Base-by-base conservation (phyloP, 2,113 vertebrate genomes). In the Cyanoderma ruficeps region DNA sequence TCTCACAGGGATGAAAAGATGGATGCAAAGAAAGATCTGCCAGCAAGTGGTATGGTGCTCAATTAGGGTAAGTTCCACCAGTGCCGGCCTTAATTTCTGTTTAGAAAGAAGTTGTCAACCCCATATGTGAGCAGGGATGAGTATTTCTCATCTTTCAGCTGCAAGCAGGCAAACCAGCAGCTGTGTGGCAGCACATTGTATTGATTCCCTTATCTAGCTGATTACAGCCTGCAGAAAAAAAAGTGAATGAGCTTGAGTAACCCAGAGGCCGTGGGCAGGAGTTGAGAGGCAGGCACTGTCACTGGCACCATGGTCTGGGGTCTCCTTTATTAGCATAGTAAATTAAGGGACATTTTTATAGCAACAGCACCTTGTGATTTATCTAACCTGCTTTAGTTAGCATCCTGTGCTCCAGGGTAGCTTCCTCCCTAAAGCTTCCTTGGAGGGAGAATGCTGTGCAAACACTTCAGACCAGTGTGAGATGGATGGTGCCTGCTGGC, bases 381-480 rank as follows among this genome's bases (percentile, higher is more conserved):
- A 21, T 12, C 15, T 25, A 3, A 37, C n/a, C 9, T 46, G 30
- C 59, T 60, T 56, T 18, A 52, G 31, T 59, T 42, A 41, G 30
- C 65, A 39, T 20, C 3, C 2, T 57, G 14, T 59, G 52, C 56
- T 76, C 41, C 19, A 24, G 39, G n/a, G 46, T 56, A 47, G 4
- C 35, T 49, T 80, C 15, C 9, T 56, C 37, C 21, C n/a, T 65
- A 20, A 35, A 56, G 35, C 25, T 89, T 74, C 39, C 4, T n/a
- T 28, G 64, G 33, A 59, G 49, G 27, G 17, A 20, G 42, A 70
- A 28, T 35, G 63, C 31, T 65, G 30, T 52, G 67, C 57, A 28
- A 42, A 22, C 11, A 2, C 61, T 50, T 10, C 10, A 39, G 69
- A 8, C 4, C 0, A 1, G 13, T 7, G 44, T 1, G 18, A 76